phyloP scores from a whole-genome alignment of 2,113 vertebrate species.

The Lepisosteus osseus region DNA sequence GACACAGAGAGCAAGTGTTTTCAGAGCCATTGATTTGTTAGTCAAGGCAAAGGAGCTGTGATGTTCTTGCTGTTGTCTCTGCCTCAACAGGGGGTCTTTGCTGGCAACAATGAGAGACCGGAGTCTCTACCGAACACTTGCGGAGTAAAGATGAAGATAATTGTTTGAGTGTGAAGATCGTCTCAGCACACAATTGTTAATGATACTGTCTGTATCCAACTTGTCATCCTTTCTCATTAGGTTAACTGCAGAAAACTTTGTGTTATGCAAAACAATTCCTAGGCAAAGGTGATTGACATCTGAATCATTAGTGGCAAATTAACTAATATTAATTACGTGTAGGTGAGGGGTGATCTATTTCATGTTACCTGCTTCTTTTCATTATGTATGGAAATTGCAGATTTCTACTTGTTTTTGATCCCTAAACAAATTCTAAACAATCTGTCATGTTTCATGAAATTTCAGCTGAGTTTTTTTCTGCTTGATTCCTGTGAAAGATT shows the following conservation, averaged over 20 bases:
- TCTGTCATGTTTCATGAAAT: constrained; percentile 40
- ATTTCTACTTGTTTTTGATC: constrained; percentile 27
- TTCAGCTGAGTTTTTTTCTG: constrained; percentile 24
- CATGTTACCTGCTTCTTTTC: constrained; percentile 35
- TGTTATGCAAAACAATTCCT: constrained; percentile 42
- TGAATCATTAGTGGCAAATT: constrained; percentile 39
- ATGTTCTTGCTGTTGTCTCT: background rate
- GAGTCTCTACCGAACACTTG: constrained; percentile 29
- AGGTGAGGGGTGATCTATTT: constrained; percentile 31
- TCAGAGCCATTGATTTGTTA: constrained; percentile 24
- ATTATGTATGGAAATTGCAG: constrained; percentile 37
- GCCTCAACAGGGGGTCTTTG: background rate
- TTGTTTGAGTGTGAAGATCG: constrained; percentile 15
- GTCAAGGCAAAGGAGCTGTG: background rate
- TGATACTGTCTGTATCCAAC: background rate
- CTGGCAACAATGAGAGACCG: constrained; percentile 9
- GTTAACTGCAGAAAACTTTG: constrained; percentile 42
- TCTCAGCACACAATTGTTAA: constrained; percentile 21
- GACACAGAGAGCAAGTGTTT: constrained; percentile 13
- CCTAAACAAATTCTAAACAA: constrained; percentile 34
- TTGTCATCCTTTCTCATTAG: constrained; percentile 37
- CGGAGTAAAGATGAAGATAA: constrained; percentile 29
- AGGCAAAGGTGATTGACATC: constrained; percentile 45
- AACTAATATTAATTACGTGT: constrained; percentile 48
- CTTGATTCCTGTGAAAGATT: constrained; percentile 24